Evolutionary conservation across 2,888 invertebrate species (phyloP).

Genomic region (Scotopteryx bipunctaria): DNA sequence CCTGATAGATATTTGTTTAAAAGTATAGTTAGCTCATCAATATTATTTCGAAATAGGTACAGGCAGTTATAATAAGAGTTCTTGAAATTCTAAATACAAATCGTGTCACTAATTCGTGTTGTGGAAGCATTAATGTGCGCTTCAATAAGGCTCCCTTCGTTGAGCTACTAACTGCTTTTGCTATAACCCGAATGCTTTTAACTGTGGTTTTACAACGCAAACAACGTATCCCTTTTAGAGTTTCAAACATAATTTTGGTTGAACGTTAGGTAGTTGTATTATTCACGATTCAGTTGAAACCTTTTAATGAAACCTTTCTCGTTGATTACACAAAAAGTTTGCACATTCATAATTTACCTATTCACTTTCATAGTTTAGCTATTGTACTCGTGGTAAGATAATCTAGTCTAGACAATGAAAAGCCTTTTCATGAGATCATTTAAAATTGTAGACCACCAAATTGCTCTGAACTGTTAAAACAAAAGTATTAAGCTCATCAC

Average conservation of each 20-base stretch:
- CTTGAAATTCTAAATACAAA: too few relatives aligned
- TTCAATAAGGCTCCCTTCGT: too few relatives aligned
- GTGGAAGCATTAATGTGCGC: too few relatives aligned
- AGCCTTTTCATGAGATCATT: not conserved
- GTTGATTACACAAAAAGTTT: slow-evolving; percentile 6
- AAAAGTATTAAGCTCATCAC: too few relatives aligned
- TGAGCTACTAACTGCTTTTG: too few relatives aligned
- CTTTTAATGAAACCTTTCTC: slow-evolving; percentile 8
- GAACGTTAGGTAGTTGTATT: not conserved
- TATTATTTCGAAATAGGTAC: too few relatives aligned
- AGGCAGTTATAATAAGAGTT: too few relatives aligned
- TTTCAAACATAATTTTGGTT: not conserved
- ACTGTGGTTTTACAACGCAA: not conserved
- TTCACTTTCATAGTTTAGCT: not conserved
- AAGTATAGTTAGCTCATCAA: not conserved
- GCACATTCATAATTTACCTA: not conserved
- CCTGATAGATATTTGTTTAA: too few relatives aligned
- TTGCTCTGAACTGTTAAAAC: too few relatives aligned
- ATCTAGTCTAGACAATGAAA: not conserved
- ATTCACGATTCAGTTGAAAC: slow-evolving; percentile 3
- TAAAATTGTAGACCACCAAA: too few relatives aligned
- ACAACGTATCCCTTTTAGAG: not conserved
- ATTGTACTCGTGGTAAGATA: not conserved
- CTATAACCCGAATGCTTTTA: too few relatives aligned
- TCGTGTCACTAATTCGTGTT: too few relatives aligned